phyloP scores from a whole-genome alignment of 92 coral and sea anemone species.

The Epizoanthus fatuus region DNA sequence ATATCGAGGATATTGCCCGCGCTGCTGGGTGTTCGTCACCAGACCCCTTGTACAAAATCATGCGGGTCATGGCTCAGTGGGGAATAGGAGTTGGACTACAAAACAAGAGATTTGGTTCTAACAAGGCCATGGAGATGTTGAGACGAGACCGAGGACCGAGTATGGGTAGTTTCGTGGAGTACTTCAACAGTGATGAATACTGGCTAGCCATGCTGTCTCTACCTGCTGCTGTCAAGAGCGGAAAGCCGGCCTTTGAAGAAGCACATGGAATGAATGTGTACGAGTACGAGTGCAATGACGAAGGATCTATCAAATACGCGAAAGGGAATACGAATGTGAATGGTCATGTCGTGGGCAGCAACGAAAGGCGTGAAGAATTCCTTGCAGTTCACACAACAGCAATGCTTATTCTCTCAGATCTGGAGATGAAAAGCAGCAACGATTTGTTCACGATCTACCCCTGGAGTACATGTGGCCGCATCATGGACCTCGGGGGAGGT shows the following conservation, averaged over 20 bases:
- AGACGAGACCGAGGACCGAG: conserved; percentile 69
- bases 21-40: conserved; percentile 49
- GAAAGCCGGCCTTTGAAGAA: conserved; percentile 48
- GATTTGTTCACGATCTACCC: conserved; percentile 47
- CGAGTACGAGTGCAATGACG: no score
- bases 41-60: conserved; percentile 42
- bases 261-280: conserved; percentile 63
- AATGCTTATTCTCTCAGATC: neutral
- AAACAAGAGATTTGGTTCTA: conserved; percentile 45
- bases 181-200: conserved; percentile 59
- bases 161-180: conserved; percentile 57
- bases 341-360: neutral
- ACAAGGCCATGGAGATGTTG: conserved; percentile 57
- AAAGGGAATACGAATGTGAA: neutral
- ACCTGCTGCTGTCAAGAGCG: conserved; percentile 57
- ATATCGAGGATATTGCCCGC: conserved; percentile 45
- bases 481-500: conserved; percentile 78
- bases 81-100: conserved; percentile 54
- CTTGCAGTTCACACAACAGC: conserved; percentile 2
- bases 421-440: neutral
- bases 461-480: conserved; percentile 59
- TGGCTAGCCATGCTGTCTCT: conserved; percentile 58
- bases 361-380: neutral
- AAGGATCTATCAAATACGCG: no score
- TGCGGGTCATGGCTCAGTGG: conserved; percentile 74